Base-by-base conservation (phyloP, 2,797 vertebrate genomes). In the Oreochromis mossambicus region DNA sequence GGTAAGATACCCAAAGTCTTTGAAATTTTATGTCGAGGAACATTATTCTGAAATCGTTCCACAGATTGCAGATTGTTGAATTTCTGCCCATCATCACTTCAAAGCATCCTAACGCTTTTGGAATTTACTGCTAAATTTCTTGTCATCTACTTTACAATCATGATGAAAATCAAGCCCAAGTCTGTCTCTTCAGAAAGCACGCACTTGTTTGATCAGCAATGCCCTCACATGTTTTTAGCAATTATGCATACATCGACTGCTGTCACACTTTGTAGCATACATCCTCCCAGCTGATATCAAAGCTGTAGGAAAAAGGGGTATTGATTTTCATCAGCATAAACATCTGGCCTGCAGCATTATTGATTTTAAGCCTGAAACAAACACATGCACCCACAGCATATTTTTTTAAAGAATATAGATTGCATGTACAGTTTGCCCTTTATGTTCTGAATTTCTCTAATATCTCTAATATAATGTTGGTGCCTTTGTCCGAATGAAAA, bases 281-380 rank as follows among this genome's bases (percentile, higher is more conserved):
- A 19, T 80, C 48, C 43, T 88, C 52, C 51, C 70, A 84, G 77
- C 87, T 73, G 21, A 32, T 34, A 78, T 81, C 38, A 87, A 80
- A 85, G 77, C 86, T 79, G 73, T 87, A 89, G 85, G 85, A 73
- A 94, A 73, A 93, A 87, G 61, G 58, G 38, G 6, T 80, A 95
- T 95, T 89, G 93, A 95, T 94, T 95, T 95, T 90, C 50, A 86
- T 88, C 87, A 86, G 78, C 43, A 70, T 86, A 85, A 91, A 94
- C 87, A 93, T 92, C 88, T 91, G 88, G 86, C 90, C 83, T 80
- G 88, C 84, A 88, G 77, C 66, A 11, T 52, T 91, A 94, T 94
- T 80, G 93, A 95, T 95, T 93, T 79, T 84, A 56, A 82, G 78
- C 66, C 82, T 76, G 70, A 19, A 76, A 80, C 75, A 58, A 75